A percentile compares a stretch with the other conserved stretches of the same genome.
These are phyloP conservation scores for Pogonophryne albipinna DNA, from an alignment of 2,797 vertebrate genomes.

Conservation along the genomic window DNA sequence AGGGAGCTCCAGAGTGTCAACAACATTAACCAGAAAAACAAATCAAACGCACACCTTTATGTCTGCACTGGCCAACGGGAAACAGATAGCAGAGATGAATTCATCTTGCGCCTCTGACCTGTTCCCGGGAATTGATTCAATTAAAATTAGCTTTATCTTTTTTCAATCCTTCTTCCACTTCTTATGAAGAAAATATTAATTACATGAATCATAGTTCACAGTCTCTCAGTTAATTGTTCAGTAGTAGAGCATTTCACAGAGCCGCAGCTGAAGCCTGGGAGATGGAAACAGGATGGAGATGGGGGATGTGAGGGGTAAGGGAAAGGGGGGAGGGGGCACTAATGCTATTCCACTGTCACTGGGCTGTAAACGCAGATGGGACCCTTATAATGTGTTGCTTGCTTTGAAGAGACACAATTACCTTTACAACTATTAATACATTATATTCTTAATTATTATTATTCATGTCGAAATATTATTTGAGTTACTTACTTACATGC, in stretches of 20 bases:
- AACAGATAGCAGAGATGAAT: conserved; percentile 51
- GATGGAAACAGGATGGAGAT: conserved; percentile 72
- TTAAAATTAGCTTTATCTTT: conserved; percentile 72
- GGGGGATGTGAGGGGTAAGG: conserved; percentile 31
- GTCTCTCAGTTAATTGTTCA: conserved; percentile 83
- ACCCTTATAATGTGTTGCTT: conserved; percentile 55
- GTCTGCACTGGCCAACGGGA: conserved; percentile 42
- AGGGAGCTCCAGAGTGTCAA: conserved; percentile 50
- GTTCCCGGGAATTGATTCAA: conserved; percentile 75
- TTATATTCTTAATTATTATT: conserved; percentile 23
- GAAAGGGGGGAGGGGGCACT: conserved; percentile 52
- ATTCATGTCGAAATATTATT: conserved; percentile 16
- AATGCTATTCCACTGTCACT: conserved; percentile 77
- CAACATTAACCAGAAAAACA: conserved; percentile 57
- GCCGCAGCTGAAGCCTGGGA: conserved; percentile 82
- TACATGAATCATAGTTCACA: conserved; percentile 84
- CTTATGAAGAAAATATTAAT: conserved; percentile 80
- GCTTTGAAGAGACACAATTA: conserved; percentile 43
- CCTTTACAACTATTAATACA: conserved; percentile 23
- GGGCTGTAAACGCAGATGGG: conserved; percentile 83
- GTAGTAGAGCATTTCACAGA: conserved; percentile 70
- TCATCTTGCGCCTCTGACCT: conserved; percentile 68
- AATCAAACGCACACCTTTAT: conserved; percentile 58
- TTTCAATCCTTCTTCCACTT: conserved; percentile 55
- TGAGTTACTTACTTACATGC: neutral